Evolutionary conservation across 2,888 invertebrate genomes (phyloP), one percentile per base, ranked within the genome.

Genomic region (Coleophora deauratella): DNA sequence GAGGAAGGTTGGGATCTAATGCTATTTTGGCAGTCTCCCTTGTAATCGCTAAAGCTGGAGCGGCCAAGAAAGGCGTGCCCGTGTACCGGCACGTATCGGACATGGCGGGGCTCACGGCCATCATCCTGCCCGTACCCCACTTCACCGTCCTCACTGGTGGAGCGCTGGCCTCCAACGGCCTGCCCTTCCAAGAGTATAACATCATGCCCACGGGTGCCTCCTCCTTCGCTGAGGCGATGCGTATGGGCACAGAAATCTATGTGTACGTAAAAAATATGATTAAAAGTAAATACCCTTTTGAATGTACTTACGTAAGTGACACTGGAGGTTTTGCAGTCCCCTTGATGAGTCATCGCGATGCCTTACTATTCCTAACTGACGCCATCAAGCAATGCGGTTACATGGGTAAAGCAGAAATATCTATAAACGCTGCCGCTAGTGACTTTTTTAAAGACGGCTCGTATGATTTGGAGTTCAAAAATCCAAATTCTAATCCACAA

Each of bases 131-230:
- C 3, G 96, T 97, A 2, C 99, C 99, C 12, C 97, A 98, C 38
- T 97, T 99, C 76, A 98, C 98, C 64, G 95, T 98, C 11, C 95
- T 99, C 75, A 98, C 97, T 59, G 99, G 99, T 41, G 99, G 99
- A 14, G 93, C 93, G 14, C 95, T 99, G 59, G 96, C 99, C 52
- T 98, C 97, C 43, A 99, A 99, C 81, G 97, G 96, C 65, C 78
- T 97, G 55, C 96, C 96, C 41, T 96, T 97, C 91, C 96, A 96
- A 78, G 97, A 98, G 78, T 98, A 98, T 81, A 93, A 93, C 90
- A 93, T 98, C 54, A 88, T 98, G 57, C 97, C 97, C 15, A 93
- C 93, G 38, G 98, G 99, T 28, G 99, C 98, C 10, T 65, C 88
- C 2, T 92, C 91, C 32, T 99, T 99, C 84, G 89, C 91, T 7